Evolutionary conservation across 1,140 invertebrate species (phyloP).

Genomic region (Drosophila nigromelanica): DNA sequence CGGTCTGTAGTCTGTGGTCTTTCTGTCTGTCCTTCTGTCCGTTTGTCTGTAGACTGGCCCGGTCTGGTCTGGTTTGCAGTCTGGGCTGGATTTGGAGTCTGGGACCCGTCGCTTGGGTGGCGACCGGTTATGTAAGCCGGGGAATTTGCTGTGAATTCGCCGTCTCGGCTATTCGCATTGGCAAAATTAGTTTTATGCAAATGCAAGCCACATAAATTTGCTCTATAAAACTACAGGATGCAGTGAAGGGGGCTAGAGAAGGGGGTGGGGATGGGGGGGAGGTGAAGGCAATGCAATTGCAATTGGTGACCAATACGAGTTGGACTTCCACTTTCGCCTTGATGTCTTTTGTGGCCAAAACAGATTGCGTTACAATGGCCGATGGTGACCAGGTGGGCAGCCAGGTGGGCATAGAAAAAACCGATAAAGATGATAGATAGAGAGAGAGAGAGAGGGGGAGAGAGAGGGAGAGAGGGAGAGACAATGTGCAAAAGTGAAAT

Average conservation of each 20-base stretch:
- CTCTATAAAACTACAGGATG: constrained; percentile 55
- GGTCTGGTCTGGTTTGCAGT: constrained; percentile 2
- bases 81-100: not conserved
- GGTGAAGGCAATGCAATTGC: constrained; percentile 1
- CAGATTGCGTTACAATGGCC: constrained; percentile 45
- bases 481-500: constrained; percentile 22
- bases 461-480: not conserved
- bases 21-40: too few relatives aligned
- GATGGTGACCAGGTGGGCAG: constrained; percentile 42
- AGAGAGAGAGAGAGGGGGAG: not conserved
- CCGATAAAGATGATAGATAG: constrained; percentile 27
- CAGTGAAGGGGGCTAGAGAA: constrained; percentile 3
- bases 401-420: constrained; percentile 31
- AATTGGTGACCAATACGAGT: constrained; percentile 46
- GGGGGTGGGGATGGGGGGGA: not conserved
- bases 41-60: not conserved
- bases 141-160: constrained; percentile 29
- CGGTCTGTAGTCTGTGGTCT: not conserved
- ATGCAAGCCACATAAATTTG: constrained; percentile 77
- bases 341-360: constrained; percentile 30
- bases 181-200: constrained; percentile 79
- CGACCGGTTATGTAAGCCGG: constrained; percentile 65
- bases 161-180: constrained; percentile 44
- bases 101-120: constrained; percentile 7
- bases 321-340: constrained; percentile 66